Evolutionary conservation across 2,113 vertebrate species (phyloP).

Genomic region (Xenopus borealis): DNA sequence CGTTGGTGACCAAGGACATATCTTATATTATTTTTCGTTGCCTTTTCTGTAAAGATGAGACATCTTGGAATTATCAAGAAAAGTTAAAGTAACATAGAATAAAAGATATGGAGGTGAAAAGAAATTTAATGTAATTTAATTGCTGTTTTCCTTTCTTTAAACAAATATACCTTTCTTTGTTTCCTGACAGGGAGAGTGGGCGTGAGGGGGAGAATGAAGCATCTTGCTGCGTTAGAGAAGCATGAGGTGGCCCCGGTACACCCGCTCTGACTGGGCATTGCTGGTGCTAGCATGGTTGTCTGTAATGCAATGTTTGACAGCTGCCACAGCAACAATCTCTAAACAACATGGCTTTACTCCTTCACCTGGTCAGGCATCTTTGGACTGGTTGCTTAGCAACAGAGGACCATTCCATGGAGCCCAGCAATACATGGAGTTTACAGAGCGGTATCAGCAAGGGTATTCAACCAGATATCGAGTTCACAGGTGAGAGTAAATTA

Average conservation of each 20-base stretch:
- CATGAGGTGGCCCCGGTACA: slow-evolving; percentile 79
- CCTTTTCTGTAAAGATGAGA: too few relatives aligned
- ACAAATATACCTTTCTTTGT: slow-evolving; percentile 30
- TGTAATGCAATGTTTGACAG: slow-evolving; percentile 44
- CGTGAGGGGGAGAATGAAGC: slow-evolving; percentile 74
- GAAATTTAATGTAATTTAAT: too few relatives aligned
- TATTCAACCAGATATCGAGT: slow-evolving; percentile 98
- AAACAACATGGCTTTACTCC: slow-evolving; percentile 55
- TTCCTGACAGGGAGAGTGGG: slow-evolving; percentile 37
- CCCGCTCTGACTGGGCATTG: slow-evolving; percentile 60
- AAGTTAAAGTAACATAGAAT: too few relatives aligned
- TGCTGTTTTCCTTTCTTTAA: too few relatives aligned
- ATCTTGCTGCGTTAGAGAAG: slow-evolving; percentile 63
- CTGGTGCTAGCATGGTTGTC: slow-evolving; percentile 45
- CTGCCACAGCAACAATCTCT: slow-evolving; percentile 50
- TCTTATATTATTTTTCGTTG: too few relatives aligned
- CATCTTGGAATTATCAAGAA: too few relatives aligned
- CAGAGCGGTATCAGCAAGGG: slow-evolving; percentile 90
- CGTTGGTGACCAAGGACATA: too few relatives aligned
- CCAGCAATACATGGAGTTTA: slow-evolving; percentile 91
- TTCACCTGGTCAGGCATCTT: slow-evolving; percentile 61
- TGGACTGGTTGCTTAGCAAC: slow-evolving; percentile 95
- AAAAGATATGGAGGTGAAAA: too few relatives aligned
- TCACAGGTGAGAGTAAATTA: slow-evolving; percentile 79
- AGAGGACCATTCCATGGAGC: slow-evolving; percentile 92